Percentiles rank a stretch among this genome's conserved stretches.
These are phyloP conservation scores for Syritta pipiens DNA, from an alignment of 2,888 invertebrate genomes.

Conservation along the genomic window DNA sequence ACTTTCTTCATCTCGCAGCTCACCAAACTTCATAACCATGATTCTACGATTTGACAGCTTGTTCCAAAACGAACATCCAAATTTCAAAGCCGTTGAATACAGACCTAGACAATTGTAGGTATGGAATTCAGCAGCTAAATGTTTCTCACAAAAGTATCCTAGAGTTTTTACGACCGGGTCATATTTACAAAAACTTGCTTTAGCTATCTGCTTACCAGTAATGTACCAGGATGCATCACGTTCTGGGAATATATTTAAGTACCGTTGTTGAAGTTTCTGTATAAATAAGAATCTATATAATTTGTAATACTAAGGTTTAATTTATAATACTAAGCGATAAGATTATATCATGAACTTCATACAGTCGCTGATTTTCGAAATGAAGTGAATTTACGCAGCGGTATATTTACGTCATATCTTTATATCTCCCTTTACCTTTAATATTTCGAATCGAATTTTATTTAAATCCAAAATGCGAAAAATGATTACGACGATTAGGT, in stretches of 20 bases:
- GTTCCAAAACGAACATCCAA: conserved; percentile 75
- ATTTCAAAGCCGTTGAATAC: conserved; percentile 74
- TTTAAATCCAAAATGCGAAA: too few relatives aligned
- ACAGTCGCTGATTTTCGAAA: too few relatives aligned
- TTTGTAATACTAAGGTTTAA: too few relatives aligned
- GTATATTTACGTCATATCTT: too few relatives aligned
- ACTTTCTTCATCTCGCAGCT: conserved; percentile 70
- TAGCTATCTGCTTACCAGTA: conserved; percentile 66
- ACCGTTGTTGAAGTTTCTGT: conserved; percentile 72
- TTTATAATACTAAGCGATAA: too few relatives aligned
- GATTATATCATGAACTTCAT: too few relatives aligned
- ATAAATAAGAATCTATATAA: not conserved
- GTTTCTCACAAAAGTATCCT: conserved; percentile 75
- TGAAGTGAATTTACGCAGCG: too few relatives aligned
- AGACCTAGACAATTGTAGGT: conserved; percentile 74
- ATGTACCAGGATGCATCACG: conserved; percentile 75
- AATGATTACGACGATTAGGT: too few relatives aligned
- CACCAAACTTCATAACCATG: conserved; percentile 73
- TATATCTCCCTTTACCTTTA: too few relatives aligned
- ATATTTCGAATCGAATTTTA: too few relatives aligned
- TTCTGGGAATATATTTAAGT: conserved; percentile 76
- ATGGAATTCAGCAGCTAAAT: conserved; percentile 74
- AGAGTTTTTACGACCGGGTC: too few relatives aligned
- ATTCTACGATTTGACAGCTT: conserved; percentile 74
- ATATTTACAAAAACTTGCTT: not conserved